A percentile compares a stretch with the other conserved stretches of the same genome.
phyloP scores from a whole-genome alignment of 2,888 invertebrate species.

The Artemia sinica region DNA sequence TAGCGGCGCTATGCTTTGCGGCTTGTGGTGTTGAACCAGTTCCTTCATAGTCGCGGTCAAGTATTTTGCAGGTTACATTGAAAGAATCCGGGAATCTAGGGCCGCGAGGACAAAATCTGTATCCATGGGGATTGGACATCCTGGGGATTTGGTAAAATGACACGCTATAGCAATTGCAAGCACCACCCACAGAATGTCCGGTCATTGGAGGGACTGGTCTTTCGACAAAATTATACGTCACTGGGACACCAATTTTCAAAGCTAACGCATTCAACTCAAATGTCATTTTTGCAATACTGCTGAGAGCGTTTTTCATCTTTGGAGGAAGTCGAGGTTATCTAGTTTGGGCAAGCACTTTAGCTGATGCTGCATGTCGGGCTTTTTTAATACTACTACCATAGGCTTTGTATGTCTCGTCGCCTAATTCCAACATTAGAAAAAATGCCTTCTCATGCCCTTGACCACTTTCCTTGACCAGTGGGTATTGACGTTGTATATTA shows the following conservation, averaged over 20 bases:
- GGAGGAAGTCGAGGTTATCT: conserved; percentile 65
- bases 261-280: conserved; percentile 86
- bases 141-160: too few relatives aligned
- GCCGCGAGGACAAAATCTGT: conserved; percentile 21
- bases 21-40: conserved; percentile 71
- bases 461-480: conserved; percentile 84
- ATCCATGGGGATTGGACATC: too few relatives aligned
- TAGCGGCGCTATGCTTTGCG: conserved; percentile 69
- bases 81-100: conserved; percentile 27
- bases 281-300: conserved; percentile 50
- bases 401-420: conserved; percentile 65
- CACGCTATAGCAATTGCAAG: too few relatives aligned
- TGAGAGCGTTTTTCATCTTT: conserved; percentile 35
- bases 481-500: conserved; percentile 85
- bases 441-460: conserved; percentile 96
- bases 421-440: conserved; percentile 80
- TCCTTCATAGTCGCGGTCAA: conserved; percentile 57
- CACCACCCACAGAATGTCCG: too few relatives aligned
- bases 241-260: conserved; percentile 84
- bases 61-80: conserved; percentile 16
- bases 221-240: conserved; percentile 48
- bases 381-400: conserved; percentile 92
- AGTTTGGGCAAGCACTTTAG: conserved; percentile 65
- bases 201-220: conserved; percentile 28
- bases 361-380: conserved; percentile 90